Evolutionary conservation across 2,113 vertebrate species (phyloP).

Genomic region (Cephalopterus ornatus): DNA sequence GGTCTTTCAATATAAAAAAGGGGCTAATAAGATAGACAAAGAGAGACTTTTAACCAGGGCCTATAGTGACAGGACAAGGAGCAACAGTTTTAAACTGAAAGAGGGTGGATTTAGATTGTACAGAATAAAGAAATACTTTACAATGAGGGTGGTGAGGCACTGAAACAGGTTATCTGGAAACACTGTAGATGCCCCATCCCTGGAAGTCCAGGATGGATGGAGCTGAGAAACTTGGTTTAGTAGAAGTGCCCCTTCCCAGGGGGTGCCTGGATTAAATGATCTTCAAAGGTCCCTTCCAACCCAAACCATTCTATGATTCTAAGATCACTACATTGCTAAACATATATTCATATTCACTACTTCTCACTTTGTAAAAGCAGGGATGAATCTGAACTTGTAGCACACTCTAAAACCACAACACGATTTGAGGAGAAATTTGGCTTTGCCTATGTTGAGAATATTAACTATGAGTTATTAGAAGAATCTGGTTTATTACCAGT

Average conservation of each 20-base stretch:
- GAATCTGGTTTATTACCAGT: neutral
- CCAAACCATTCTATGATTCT: neutral
- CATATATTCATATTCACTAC: neutral
- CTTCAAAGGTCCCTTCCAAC: neutral
- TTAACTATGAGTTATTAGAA: neutral
- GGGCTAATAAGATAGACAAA: neutral
- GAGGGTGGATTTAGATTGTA: neutral
- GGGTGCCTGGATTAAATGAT: neutral
- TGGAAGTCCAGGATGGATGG: neutral
- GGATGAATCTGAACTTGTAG: neutral
- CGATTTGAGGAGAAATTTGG: neutral
- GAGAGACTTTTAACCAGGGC: neutral
- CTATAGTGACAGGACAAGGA: neutral
- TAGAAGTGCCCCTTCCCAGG: neutral
- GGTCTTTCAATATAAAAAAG: neutral
- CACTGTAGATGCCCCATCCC: accelerated
- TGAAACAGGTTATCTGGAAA: neutral
- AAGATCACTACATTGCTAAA: neutral
- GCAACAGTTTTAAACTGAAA: neutral
- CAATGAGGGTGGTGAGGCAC: neutral
- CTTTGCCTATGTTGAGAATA: neutral
- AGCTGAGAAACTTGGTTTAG: neutral
- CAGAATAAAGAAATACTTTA: neutral
- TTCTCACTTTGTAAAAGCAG: neutral
- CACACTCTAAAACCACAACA: neutral